Evolutionary conservation across 2,797 vertebrate species (phyloP).

Genomic region (Gymnopithys bicolor): DNA sequence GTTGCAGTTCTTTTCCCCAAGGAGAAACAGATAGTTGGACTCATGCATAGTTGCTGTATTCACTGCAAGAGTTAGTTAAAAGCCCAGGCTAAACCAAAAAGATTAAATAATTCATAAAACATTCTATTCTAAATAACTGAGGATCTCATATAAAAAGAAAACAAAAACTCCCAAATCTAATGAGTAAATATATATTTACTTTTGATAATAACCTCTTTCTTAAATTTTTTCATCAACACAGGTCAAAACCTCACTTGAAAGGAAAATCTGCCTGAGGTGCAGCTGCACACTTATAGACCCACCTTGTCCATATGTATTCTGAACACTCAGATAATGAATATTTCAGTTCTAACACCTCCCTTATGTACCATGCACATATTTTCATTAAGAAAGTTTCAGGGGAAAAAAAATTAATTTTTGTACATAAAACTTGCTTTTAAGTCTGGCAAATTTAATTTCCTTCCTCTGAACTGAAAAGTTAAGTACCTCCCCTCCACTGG

Average conservation of each 20-base stretch:
- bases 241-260: not conserved
- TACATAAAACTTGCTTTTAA: not conserved
- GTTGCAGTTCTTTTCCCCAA: not conserved
- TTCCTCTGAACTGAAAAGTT: not conserved
- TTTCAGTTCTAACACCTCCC: not conserved
- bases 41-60: not conserved
- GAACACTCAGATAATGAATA: not conserved
- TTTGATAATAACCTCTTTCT: not conserved
- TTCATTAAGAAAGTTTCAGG: not conserved
- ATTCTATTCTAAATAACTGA: not conserved
- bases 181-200: not conserved
- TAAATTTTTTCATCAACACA: not conserved
- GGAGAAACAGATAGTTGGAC: not conserved
- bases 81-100: not conserved
- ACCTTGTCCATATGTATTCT: not conserved
- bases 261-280: not conserved
- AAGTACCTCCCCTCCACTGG: not conserved
- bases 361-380: not conserved
- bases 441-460: not conserved
- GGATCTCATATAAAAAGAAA: not conserved
- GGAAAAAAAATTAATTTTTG: not conserved
- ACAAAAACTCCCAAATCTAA: not conserved
- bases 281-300: not conserved
- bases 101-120: not conserved
- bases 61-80: not conserved